Evolutionary conservation across 2,113 vertebrate genomes (phyloP).

Genomic region (Felis chaus): DNA sequence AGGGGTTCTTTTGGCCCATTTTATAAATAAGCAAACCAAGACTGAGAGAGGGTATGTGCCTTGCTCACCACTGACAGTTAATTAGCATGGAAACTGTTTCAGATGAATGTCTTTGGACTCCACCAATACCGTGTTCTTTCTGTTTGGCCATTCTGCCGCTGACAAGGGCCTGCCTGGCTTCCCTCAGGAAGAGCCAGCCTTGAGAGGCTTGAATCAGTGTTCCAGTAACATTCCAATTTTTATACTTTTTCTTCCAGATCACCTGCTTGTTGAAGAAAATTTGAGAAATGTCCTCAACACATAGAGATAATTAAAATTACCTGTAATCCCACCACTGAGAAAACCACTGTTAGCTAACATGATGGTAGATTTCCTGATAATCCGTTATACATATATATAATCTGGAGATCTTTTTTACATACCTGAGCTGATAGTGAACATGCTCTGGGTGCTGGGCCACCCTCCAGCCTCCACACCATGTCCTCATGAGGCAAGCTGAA

Average conservation of each 20-base stretch:
- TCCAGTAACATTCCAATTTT: neutral
- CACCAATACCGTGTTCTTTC: neutral
- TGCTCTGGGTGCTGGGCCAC: neutral
- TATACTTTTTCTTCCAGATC: neutral
- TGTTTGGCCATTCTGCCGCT: neutral
- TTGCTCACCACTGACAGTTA: constrained; percentile 35
- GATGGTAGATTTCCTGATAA: constrained; percentile 1
- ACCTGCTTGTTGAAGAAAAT: constrained; percentile 31
- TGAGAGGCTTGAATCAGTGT: neutral
- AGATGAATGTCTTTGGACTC: neutral
- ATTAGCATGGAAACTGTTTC: constrained; percentile 26
- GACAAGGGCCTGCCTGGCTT: neutral
- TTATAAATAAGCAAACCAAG: constrained; percentile 51
- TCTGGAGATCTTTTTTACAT: neutral
- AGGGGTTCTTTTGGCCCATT: constrained; percentile 26
- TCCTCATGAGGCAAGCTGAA: neutral
- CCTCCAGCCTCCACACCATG: neutral
- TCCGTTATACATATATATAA: neutral
- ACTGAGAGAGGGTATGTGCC: neutral
- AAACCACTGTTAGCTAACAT: neutral
- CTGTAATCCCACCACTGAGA: neutral
- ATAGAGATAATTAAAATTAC: constrained; percentile 21
- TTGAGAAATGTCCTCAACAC: constrained; percentile 43
- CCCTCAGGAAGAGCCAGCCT: neutral
- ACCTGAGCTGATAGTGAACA: neutral